A percentile compares a stretch with the other conserved stretches of the same genome.
phyloP scores from a whole-genome alignment of 2,888 invertebrate genomes.

The Lamellibrachia columna region DNA sequence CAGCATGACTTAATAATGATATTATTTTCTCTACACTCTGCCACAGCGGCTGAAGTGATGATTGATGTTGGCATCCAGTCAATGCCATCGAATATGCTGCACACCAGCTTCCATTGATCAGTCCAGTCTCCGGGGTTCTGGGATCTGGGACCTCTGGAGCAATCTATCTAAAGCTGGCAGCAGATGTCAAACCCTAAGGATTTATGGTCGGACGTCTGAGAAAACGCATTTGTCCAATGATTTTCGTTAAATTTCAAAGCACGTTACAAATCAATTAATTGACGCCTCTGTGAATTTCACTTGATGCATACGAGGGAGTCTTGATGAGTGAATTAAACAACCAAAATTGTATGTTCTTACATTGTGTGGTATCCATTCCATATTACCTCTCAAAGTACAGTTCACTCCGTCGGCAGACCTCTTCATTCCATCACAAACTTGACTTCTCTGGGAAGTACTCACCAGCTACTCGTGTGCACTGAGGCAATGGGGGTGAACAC shows the following conservation, averaged over 20 bases:
- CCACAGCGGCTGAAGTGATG: neutral
- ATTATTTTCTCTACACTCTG: neutral
- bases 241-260: neutral
- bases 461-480: too few species aligned
- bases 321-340: too few species aligned
- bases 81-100: neutral
- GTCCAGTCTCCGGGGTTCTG: neutral
- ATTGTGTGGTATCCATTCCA: too few species aligned
- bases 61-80: neutral
- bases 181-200: neutral
- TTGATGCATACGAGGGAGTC: too few species aligned
- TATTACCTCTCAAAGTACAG: too few species aligned
- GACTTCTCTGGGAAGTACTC: too few species aligned
- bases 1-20: neutral
- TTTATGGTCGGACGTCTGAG: neutral
- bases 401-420: too few species aligned
- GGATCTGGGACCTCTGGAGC: neutral
- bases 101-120: neutral
- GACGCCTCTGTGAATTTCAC: neutral
- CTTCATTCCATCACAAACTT: too few species aligned
- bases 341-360: too few species aligned
- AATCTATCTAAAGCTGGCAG: neutral
- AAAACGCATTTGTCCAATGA: neutral
- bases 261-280: neutral
- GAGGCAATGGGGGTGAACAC: too few species aligned